These are phyloP conservation scores for Spodoptera exigua DNA, from an alignment of 2,888 invertebrate species.

Conservation along the genomic window DNA sequence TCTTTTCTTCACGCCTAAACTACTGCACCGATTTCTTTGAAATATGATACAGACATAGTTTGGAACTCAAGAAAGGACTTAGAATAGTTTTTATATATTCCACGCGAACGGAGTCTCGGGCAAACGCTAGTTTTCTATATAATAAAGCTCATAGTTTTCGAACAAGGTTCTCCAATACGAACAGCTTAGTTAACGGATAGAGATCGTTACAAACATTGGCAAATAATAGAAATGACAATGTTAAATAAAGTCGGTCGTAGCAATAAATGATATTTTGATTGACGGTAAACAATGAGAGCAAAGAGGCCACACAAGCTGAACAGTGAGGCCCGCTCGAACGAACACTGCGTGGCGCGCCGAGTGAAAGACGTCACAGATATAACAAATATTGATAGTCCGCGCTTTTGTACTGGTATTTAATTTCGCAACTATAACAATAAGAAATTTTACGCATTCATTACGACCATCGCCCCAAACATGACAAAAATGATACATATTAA, in stretches of 20 bases:
- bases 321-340: slow-evolving; percentile 41
- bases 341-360: slow-evolving; percentile 29
- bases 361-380: slow-evolving; percentile 68
- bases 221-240: slow-evolving; percentile 22
- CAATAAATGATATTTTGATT: slow-evolving; percentile 48
- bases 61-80: no score
- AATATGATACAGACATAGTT: no score
- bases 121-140: no score
- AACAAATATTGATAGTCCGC: slow-evolving; percentile 72
- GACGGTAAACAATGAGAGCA: slow-evolving; percentile 30
- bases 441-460: slow-evolving; percentile 53
- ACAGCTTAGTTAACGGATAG: slow-evolving; percentile 6
- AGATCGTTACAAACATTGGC: slow-evolving; percentile 20
- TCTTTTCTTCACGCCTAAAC: no score
- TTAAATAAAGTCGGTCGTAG: slow-evolving; percentile 24
- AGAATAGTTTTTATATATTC: no score
- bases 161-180: neutral
- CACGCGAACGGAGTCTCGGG: no score
- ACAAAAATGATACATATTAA: slow-evolving; percentile 20
- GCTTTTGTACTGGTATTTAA: slow-evolving; percentile 60
- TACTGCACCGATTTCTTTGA: no score
- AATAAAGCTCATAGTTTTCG: no score
- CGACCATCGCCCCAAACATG: slow-evolving; percentile 15
- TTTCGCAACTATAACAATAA: slow-evolving; percentile 54
- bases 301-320: slow-evolving; percentile 33